These are phyloP conservation scores for Spondyliosoma cantharus DNA, from an alignment of 2,797 vertebrate species.

Conservation along the genomic window DNA sequence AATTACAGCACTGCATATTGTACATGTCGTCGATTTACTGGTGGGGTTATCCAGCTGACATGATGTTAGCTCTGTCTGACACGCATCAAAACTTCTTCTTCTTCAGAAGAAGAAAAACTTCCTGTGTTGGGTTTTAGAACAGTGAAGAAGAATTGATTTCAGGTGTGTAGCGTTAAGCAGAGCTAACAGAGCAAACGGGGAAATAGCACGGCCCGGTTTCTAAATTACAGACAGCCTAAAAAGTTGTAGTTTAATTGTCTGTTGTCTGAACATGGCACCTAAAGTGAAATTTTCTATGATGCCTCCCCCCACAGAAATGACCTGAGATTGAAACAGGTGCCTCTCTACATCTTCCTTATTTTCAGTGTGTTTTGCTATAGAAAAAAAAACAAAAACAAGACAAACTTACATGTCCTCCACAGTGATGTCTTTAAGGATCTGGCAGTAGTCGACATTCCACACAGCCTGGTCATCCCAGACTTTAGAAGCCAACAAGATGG, in stretches of 20 bases:
- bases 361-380: not conserved
- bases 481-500: constrained; percentile 95
- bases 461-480: constrained; percentile 99
- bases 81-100: too few species aligned
- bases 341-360: not conserved
- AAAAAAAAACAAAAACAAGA: too few species aligned
- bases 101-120: too few species aligned
- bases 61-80: too few species aligned
- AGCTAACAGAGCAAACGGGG: too few species aligned
- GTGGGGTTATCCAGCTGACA: too few species aligned
- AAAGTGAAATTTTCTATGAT: not conserved
- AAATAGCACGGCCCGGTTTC: too few species aligned
- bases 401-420: constrained; percentile 96
- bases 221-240: not conserved
- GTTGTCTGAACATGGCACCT: not conserved
- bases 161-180: too few species aligned
- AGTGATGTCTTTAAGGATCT: constrained; percentile 98
- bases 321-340: not conserved
- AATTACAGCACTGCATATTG: too few species aligned
- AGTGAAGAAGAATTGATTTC: too few species aligned
- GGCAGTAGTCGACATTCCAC: constrained; percentile 99
- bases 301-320: not conserved
- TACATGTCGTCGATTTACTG: too few species aligned
- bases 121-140: too few species aligned
- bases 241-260: not conserved